These are phyloP conservation scores for Cryptoblepharus egeriae DNA, from an alignment of 2,797 vertebrate species.

Conservation along the genomic window DNA sequence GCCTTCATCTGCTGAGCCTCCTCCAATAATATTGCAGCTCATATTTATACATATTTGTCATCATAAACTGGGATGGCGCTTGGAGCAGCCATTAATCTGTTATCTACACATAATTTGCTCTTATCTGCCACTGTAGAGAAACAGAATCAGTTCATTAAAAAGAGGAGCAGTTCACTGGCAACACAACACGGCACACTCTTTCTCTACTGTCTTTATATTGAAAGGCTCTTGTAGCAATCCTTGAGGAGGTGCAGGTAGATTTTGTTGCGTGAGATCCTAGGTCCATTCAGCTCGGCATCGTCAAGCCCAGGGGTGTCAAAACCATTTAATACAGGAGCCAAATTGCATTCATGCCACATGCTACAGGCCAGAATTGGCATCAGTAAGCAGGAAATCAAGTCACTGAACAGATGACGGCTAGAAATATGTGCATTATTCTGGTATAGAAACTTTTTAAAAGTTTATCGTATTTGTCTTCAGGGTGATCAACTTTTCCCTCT, in stretches of 20 bases:
- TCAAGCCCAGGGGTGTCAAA: too few species aligned
- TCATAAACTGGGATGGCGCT: conserved; percentile 57
- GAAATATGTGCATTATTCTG: too few species aligned
- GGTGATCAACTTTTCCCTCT: too few species aligned
- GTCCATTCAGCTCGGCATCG: too few species aligned
- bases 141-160: conserved; percentile 67
- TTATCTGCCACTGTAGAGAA: conserved; percentile 65
- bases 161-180: conserved; percentile 31
- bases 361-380: too few species aligned
- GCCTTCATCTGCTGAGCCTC: conserved; percentile 57
- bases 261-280: too few species aligned
- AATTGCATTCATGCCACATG: too few species aligned
- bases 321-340: too few species aligned
- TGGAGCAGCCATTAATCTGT: conserved; percentile 70
- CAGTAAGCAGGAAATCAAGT: too few species aligned
- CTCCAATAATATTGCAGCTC: conserved; percentile 53
- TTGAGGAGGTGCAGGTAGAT: fast-evolving
- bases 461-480: too few species aligned
- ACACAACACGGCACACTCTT: not conserved
- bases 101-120: conserved; percentile 71
- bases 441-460: too few species aligned
- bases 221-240: fast-evolving
- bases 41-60: conserved; percentile 69
- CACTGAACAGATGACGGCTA: too few species aligned
- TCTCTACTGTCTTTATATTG: not conserved